Evolutionary conservation across 2,888 invertebrate genomes (phyloP), one percentile per base, ranked within the genome.

Genomic region (Boloria selene): DNA sequence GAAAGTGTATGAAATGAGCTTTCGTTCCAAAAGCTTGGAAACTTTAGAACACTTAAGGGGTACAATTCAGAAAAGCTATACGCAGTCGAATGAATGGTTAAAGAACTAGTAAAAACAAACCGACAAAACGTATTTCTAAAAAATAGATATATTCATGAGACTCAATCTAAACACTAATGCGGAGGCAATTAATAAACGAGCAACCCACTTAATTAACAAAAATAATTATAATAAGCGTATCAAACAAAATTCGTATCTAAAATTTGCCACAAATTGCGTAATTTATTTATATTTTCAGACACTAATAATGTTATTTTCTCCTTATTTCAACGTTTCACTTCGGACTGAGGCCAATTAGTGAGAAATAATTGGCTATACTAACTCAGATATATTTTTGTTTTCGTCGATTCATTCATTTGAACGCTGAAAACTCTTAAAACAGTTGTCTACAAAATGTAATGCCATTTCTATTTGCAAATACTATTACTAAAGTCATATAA

Each of bases 291-390:
- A 38, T 38, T 38, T 38, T 38, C 31, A 38, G 31, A 38, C 13
- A 50, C 7, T 16, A 52, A 26, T 26, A 31, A 51, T 14, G 17
- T 6, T 53, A 38, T 53, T 53, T 53, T 53, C 31, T 53, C 38
- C 42, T 26, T 58, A 47, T 45, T 54, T 26, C 52, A 51, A 61
- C 54, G 42, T 61, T 53, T 42, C 51, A 45, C 17, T 38, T 26
- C 22, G 18, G 13, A 47, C 49, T 53, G 56, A 44, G 4, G 60
- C 67, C 64, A 67, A 67, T 60, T 67, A 67, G 59, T 47, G 31
- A 42, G 49, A 17, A 60, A 60, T 67, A 42, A 64, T 64, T 63
- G 67, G 59, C 54, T 26, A 13, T 51, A 14, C 61, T 42, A 51
- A n/a, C 17, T 42, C 42, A 54, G 59, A 59, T 49, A 16, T n/a